A percentile compares a stretch with the other conserved stretches of the same genome.
phyloP scores from a whole-genome alignment of 2,888 invertebrate species.

The Rugalucina vietnamica region DNA sequence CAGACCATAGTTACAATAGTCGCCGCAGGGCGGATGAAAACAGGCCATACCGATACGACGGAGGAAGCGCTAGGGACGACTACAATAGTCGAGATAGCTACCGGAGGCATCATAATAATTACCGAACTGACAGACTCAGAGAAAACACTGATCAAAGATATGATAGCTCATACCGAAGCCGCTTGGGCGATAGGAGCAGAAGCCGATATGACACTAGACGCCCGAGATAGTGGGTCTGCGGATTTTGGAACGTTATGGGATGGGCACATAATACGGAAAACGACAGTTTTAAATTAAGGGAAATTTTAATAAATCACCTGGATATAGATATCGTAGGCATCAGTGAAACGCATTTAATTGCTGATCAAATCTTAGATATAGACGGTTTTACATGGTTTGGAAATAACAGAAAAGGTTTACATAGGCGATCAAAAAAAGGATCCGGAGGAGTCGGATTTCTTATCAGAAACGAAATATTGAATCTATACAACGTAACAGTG shows the following conservation, averaged over 20 bases:
- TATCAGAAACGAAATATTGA: not conserved
- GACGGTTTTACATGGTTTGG: not conserved
- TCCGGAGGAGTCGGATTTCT: not conserved
- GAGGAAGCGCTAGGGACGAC: not conserved
- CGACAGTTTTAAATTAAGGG: not conserved
- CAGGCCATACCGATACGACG: not conserved
- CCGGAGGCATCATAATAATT: not conserved
- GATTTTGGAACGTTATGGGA: not conserved
- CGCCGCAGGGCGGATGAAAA: not conserved
- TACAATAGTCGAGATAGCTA: not conserved
- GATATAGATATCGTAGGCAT: not conserved
- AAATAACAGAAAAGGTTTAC: not conserved
- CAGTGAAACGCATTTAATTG: not conserved
- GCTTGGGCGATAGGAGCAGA: not conserved
- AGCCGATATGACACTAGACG: not conserved
- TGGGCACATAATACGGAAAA: not conserved
- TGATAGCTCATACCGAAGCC: not conserved
- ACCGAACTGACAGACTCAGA: not conserved
- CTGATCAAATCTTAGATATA: not conserved
- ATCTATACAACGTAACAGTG: not conserved
- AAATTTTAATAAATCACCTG: not conserved
- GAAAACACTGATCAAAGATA: not conserved
- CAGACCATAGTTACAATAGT: too few relatives aligned
- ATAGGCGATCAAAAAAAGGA: not conserved
- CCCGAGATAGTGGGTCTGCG: not conserved